Conservation (phyloP, 2,113 vertebrate species). For the Scolopax mira region DNA sequence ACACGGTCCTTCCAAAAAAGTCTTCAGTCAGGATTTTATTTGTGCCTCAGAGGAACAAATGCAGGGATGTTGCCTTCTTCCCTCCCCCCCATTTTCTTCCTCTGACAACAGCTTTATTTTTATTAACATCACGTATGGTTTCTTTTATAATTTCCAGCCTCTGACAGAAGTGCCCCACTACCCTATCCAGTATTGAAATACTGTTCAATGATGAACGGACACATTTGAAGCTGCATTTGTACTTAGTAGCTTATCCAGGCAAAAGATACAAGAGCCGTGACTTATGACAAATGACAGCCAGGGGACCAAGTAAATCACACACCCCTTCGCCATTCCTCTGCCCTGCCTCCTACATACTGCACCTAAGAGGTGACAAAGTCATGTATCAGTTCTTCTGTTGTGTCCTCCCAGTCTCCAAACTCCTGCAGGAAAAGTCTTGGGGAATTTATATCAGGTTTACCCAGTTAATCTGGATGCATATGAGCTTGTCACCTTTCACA, state of each 20-base stretch:
- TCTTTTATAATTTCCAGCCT: conserved; percentile 23
- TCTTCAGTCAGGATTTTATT: conserved; percentile 17
- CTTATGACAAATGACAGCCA: neutral
- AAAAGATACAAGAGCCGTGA: neutral
- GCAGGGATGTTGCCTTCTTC: neutral
- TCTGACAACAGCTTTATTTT: conserved; percentile 36
- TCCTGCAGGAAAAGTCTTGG: neutral
- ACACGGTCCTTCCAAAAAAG: neutral
- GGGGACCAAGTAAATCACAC: neutral
- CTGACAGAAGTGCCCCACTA: conserved; percentile 21
- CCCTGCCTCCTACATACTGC: neutral
- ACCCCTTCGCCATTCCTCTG: fast-evolving
- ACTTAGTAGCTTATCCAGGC: conserved; percentile 43
- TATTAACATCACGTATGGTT: conserved; percentile 13
- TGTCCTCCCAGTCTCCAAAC: neutral
- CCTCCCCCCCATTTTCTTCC: neutral
- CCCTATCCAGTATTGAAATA: too few relatives aligned
- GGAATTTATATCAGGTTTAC: neutral
- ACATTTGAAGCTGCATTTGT: conserved; percentile 47
- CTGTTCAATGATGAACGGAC: conserved; percentile 56
- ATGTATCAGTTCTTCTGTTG: neutral
- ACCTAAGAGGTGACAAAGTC: neutral
- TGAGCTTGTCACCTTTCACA: neutral
- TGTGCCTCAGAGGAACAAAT: conserved; percentile 48
- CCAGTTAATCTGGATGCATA: neutral